Percentiles rank a stretch among this genome's conserved stretches.
These are phyloP conservation scores for Pampus argenteus DNA, from an alignment of 2,797 vertebrate genomes.

Conservation along the genomic window DNA sequence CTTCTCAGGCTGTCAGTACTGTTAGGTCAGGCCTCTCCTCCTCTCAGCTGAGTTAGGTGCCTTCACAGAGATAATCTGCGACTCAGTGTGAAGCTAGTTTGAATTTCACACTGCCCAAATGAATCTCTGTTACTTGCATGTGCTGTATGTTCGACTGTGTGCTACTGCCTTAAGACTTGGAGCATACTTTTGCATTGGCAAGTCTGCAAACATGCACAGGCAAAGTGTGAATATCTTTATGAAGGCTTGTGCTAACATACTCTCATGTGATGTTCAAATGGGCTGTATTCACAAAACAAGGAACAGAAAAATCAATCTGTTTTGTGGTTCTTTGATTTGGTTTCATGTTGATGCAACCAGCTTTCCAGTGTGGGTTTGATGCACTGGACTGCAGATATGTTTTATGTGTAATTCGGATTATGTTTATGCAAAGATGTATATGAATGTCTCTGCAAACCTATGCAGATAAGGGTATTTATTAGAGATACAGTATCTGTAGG, in stretches of 20 bases:
- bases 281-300: slow-evolving; percentile 18
- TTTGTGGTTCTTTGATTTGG: background rate
- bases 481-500: no score
- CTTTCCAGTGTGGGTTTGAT: background rate
- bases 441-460: background rate
- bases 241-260: slow-evolving; percentile 32
- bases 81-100: slow-evolving; percentile 2
- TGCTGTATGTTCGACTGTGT: slow-evolving; percentile 14
- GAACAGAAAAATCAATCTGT: background rate
- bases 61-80: slow-evolving; percentile 10
- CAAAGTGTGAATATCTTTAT: slow-evolving; percentile 21
- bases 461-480: background rate
- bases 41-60: slow-evolving; percentile 25
- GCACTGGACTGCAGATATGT: background rate
- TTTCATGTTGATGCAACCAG: background rate
- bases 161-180: slow-evolving; percentile 28
- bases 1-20: slow-evolving; percentile 58
- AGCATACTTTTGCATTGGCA: slow-evolving; percentile 16
- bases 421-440: slow-evolving; percentile 2
- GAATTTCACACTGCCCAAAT: slow-evolving; percentile 20
- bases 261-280: slow-evolving; percentile 45
- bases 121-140: slow-evolving; percentile 14
- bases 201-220: slow-evolving; percentile 38
- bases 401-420: background rate
- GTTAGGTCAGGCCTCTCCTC: slow-evolving; percentile 29